Base-by-base conservation (phyloP, 2,888 invertebrate species). In the Deroplatys truncata region DNA sequence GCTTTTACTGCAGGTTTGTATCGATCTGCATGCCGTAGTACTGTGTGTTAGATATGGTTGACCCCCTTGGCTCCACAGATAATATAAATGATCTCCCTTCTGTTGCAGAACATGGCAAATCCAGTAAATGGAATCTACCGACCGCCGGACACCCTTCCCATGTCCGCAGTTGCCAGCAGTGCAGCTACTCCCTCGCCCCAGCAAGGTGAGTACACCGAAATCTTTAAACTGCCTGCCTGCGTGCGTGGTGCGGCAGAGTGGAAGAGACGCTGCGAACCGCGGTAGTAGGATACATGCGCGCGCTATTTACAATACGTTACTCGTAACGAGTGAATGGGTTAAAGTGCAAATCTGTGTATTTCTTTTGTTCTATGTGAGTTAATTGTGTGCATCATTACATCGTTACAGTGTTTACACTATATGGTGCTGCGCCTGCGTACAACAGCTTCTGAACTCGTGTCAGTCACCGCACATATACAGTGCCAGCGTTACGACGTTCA, bases 111-210 rank as follows among this genome's bases (percentile, higher is more conserved):
- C 94, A 98, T 98, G 92, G 98, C 98, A 82, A 97, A 98, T 94
- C 98, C 98, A 90, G 97, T 98, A 20, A 98, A 98, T 93, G 98
- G 98, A 90, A 96, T 98, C 92, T 98, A 98, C 93, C 97, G 96
- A 92, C 92, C 92, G 31, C 89, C 90, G 56, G 90, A 91, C 86
- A 91, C 90, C 28, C 89, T 91, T n/a, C 88, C 89, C 28, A 90
- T 91, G 89, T 89, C 91, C 49, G 89, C 91, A 83, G 29, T 35
- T 25, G 15, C 35, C 29, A 72, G 89, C 72, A 43, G 28, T 43
- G 56, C 72, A n/a, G 72, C 88, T 72, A 85, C 85, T 29, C 86
- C 89, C 43, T 86, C 89, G n/a, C 84, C 84, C 28, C 88, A 84
- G 43, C 91, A 91, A 90, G 90, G 90, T 84, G 89, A 90, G 82